Conservation (phyloP, 2,888 invertebrate genomes). For the Trissolcus brochymenae region DNA sequence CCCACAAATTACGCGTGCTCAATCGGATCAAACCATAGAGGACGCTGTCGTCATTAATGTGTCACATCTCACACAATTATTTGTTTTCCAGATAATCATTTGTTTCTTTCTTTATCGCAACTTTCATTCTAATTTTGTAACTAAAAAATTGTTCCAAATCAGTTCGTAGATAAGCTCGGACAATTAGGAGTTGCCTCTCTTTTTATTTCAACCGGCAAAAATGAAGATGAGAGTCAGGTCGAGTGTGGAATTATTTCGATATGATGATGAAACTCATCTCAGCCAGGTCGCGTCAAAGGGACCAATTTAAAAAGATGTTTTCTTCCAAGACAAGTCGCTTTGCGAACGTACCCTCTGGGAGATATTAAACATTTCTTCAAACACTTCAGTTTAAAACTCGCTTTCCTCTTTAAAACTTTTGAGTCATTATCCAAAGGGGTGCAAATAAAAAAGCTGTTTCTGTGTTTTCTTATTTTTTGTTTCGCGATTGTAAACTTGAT, state of each 20-base stretch:
- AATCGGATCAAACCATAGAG: constrained; percentile 36
- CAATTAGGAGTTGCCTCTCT: too few relatives aligned
- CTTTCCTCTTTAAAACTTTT: too few relatives aligned
- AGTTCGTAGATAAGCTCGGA: constrained; percentile 9
- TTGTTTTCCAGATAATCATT: background rate
- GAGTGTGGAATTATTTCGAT: constrained; percentile 72
- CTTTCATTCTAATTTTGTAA: too few relatives aligned
- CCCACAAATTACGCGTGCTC: constrained; percentile 43
- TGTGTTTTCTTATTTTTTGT: too few relatives aligned
- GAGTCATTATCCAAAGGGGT: too few relatives aligned
- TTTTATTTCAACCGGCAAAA: constrained; percentile 19
- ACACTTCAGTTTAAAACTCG: too few relatives aligned
- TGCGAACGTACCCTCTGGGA: constrained; percentile 44
- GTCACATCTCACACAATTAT: constrained; percentile 13
- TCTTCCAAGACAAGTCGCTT: constrained; percentile 71
- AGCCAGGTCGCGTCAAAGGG: constrained; percentile 74
- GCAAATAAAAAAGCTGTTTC: too few relatives aligned
- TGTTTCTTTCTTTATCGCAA: too few relatives aligned
- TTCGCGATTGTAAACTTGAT: background rate
- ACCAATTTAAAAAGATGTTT: constrained; percentile 76
- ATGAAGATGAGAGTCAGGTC: constrained; percentile 26
- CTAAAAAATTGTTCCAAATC: constrained; percentile 7
- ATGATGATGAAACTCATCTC: constrained; percentile 73
- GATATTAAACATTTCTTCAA: constrained; percentile 53
- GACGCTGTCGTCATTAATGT: constrained; percentile 19